Evolutionary conservation across 2,113 vertebrate genomes (phyloP), one percentile per base, ranked within the genome.

Genomic region (Paedocypris sp.): DNA sequence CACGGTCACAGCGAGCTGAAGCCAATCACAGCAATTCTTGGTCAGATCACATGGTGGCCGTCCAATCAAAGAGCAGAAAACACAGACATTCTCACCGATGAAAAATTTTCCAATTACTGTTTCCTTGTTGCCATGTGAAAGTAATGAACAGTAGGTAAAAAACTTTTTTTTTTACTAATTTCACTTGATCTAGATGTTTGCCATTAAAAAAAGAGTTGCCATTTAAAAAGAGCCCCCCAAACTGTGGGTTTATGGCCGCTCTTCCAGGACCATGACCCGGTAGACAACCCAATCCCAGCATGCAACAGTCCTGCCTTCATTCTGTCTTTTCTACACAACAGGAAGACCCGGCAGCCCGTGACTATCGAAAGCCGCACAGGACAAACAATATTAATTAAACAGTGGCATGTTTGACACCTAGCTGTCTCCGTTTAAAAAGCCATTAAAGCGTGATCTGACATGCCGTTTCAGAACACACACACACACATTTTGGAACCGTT

Each of bases 331-430:
- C 66, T 68, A 67, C 75, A 62, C 73, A 76, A 66, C 71, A 50
- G 62, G 73, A 71, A 73, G 65, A 66, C 80, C 70, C 72, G 73
- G 77, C 33, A 57, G 80, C 71, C 77, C 77, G 65, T 84, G 78
- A 82, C 80, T 80, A 83, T 83, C 79, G 82, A 69, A 71, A 73
- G 58, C 59, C 16, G 72, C 75, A 68, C 77, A 82, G 82, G 82
- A 85, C 83, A 86, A 86, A 85, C 81, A 80, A 80, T 83, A 84
- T 85, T 83, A 85, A 86, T 85, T 85, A 85, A 84, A 81, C 80
- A 78, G 74, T 77, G 78, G 79, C 78, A 67, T 73, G 79, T 76
- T 67, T 82, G 82, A 83, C 81, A 82, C 81, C 75, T 77, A 32
- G 75, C 79, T 83, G 82, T 83, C 81, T 81, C 75, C 72, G 71